Conservation (phyloP, 64 coral and sea anemone species). For the Dendronephthya gigantea region DNA sequence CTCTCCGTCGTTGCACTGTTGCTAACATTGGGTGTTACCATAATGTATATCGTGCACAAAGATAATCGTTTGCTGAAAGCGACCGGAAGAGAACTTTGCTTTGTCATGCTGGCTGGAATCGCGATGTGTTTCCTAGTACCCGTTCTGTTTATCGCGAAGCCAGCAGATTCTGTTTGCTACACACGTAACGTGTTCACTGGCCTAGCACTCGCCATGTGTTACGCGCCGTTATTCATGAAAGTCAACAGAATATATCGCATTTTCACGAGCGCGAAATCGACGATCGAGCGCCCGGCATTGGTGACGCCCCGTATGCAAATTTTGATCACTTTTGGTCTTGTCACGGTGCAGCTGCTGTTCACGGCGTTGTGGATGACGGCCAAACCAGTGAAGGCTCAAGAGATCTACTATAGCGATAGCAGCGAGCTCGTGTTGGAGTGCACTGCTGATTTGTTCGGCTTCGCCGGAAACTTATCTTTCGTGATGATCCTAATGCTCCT, state of each 20-base stretch:
- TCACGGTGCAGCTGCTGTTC: constrained; percentile 27
- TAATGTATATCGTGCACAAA: constrained; percentile 45
- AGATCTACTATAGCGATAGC: background rate
- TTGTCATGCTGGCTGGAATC: constrained; percentile 49
- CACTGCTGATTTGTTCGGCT: background rate
- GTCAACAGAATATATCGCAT: constrained; percentile 41
- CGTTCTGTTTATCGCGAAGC: constrained; percentile 30
- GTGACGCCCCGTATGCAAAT: constrained; percentile 34
- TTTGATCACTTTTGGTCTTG: constrained; percentile 19
- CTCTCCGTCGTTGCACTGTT: constrained; percentile 45
- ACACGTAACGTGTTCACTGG: constrained; percentile 11
- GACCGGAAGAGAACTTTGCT: constrained; percentile 76
- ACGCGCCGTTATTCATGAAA: constrained; percentile 31
- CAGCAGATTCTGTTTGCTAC: constrained; percentile 8
- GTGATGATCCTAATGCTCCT: constrained; percentile 25
- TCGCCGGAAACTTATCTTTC: constrained; percentile 24
- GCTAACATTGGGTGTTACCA: constrained; percentile 22
- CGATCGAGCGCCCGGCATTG: constrained; percentile 2
- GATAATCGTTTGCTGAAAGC: constrained; percentile 81
- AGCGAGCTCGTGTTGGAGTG: constrained; percentile 23
- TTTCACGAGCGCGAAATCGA: constrained; percentile 23
- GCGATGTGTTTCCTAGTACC: constrained; percentile 54
- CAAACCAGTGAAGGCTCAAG: background rate
- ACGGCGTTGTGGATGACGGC: constrained; percentile 25
- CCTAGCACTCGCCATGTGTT: constrained; percentile 27